Evolutionary conservation across 2,797 vertebrate species (phyloP).

Genomic region (Melanotaenia trifasciata): DNA sequence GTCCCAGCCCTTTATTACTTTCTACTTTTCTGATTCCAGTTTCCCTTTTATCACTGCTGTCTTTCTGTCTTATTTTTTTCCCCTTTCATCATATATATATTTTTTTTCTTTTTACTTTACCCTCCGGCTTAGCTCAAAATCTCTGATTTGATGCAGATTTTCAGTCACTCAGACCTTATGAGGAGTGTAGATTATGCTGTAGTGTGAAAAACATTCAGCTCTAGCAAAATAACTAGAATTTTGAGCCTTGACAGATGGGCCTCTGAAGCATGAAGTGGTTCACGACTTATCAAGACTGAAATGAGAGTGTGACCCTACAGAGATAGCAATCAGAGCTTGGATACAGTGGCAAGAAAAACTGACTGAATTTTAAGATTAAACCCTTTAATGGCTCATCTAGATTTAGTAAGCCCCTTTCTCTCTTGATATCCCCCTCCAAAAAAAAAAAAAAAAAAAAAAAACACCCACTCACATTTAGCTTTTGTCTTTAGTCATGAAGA

Average conservation of each 20-base stretch:
- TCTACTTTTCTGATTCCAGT: slow-evolving; percentile 24
- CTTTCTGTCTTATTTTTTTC: slow-evolving; percentile 5
- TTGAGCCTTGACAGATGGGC: slow-evolving; percentile 25
- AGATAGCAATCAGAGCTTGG: slow-evolving; percentile 25
- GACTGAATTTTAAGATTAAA: slow-evolving; percentile 18
- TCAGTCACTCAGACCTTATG: slow-evolving; percentile 15
- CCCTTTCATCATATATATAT: slow-evolving; percentile 22
- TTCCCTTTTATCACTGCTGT: slow-evolving; percentile 6
- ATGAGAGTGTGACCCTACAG: slow-evolving; percentile 18
- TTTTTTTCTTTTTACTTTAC: slow-evolving; percentile 10
- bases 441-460: neutral
- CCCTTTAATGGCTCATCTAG: slow-evolving; percentile 15
- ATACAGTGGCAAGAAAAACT: slow-evolving; percentile 16
- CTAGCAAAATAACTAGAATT: slow-evolving; percentile 28
- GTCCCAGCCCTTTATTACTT: slow-evolving; percentile 16
- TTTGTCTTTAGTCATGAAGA: slow-evolving; percentile 9
- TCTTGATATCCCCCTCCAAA: neutral
- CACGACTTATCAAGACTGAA: slow-evolving; percentile 20
- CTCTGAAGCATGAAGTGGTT: slow-evolving; percentile 22
- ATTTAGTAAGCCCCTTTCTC: slow-evolving; percentile 18
- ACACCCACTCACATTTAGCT: slow-evolving; percentile 13
- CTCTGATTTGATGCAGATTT: slow-evolving; percentile 39
- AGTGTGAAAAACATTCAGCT: slow-evolving; percentile 23
- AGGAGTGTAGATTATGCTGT: slow-evolving; percentile 42
- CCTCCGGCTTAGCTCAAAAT: slow-evolving; percentile 13